These are phyloP conservation scores for Crocallis elinguaria DNA, from an alignment of 2,888 invertebrate genomes.

Conservation along the genomic window DNA sequence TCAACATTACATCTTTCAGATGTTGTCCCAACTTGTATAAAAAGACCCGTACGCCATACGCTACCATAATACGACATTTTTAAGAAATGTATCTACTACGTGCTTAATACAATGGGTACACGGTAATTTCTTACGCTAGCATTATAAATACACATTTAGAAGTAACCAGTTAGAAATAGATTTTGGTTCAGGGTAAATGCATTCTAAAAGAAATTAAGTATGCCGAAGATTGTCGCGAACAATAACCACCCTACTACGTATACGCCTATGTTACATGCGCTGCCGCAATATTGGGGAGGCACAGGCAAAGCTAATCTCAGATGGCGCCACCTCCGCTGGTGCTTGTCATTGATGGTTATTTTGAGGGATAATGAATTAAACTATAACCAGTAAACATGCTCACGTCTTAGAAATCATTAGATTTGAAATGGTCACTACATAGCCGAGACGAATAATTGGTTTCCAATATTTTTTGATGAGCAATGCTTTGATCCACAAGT, in stretches of 20 bases:
- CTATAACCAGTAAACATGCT: too few relatives aligned
- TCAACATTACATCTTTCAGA: slow-evolving; percentile 18
- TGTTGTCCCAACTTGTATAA: slow-evolving; percentile 6
- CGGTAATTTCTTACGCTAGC: background rate
- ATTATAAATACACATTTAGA: slow-evolving; percentile 8
- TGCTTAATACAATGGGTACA: background rate
- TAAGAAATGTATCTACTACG: background rate
- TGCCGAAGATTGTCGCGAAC: background rate
- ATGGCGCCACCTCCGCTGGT: too few relatives aligned
- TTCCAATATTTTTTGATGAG: too few relatives aligned
- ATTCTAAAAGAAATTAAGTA: background rate
- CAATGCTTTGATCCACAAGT: too few relatives aligned
- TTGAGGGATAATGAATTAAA: too few relatives aligned
- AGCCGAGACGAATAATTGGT: too few relatives aligned
- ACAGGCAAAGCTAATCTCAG: too few relatives aligned
- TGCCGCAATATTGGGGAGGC: too few relatives aligned
- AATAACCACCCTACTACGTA: slow-evolving; percentile 1
- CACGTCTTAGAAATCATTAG: too few relatives aligned
- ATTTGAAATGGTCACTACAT: too few relatives aligned
- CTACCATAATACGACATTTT: background rate
- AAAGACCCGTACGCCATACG: background rate
- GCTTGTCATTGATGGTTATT: too few relatives aligned
- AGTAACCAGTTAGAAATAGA: slow-evolving; percentile 2
- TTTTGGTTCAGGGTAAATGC: slow-evolving; percentile 13
- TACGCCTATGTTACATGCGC: slow-evolving; percentile 7